A percentile compares a stretch with the other conserved stretches of the same genome.
These are phyloP conservation scores for Campoletis sonorensis DNA, from an alignment of 1,140 invertebrate genomes.

Conservation along the genomic window DNA sequence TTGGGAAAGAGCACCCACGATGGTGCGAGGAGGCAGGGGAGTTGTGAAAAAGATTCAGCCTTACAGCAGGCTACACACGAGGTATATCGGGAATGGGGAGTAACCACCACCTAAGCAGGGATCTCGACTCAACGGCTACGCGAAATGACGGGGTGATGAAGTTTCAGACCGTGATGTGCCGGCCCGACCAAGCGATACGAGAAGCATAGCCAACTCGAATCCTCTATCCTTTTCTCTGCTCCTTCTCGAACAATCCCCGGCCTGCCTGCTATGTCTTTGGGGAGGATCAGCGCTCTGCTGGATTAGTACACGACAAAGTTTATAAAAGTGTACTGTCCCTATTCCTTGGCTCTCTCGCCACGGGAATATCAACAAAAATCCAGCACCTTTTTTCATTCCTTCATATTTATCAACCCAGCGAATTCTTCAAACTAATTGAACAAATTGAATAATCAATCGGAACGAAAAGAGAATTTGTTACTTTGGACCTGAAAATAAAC, in stretches of 20 bases:
- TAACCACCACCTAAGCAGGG: constrained; percentile 58
- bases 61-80: constrained; percentile 30
- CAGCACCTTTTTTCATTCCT: neutral
- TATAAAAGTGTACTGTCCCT: constrained; percentile 70
- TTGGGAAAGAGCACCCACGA: constrained; percentile 32
- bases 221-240: neutral
- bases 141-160: constrained; percentile 75
- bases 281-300: constrained; percentile 64
- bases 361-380: constrained; percentile 12
- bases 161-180: constrained; percentile 65
- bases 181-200: constrained; percentile 54
- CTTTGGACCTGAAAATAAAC: neutral
- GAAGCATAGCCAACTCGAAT: constrained; percentile 8
- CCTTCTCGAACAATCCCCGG: neutral
- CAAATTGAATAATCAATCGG: too few relatives aligned
- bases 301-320: constrained; percentile 74
- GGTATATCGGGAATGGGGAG: constrained; percentile 33
- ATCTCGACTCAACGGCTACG: constrained; percentile 63
- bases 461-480: neutral
- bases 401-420: neutral
- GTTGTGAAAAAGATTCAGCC: constrained; percentile 26
- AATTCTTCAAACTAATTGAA: too few relatives aligned
- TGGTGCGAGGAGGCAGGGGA: neutral
- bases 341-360: neutral
- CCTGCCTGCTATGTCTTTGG: constrained; percentile 15